Evolutionary conservation across 2,113 vertebrate genomes (phyloP).

Genomic region (Microtus montanus): DNA sequence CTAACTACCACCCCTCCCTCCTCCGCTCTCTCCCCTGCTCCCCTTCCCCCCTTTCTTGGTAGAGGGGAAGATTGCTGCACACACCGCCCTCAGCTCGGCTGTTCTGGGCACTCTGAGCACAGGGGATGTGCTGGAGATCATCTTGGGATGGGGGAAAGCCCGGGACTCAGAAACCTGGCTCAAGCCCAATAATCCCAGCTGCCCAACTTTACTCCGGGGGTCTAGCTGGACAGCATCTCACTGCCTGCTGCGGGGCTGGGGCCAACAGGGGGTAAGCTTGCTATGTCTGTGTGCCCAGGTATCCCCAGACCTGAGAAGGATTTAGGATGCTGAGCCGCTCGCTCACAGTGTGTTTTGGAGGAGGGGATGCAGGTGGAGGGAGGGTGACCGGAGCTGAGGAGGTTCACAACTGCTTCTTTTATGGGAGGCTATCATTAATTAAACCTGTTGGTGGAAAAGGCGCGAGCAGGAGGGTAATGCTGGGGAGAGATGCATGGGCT

Average conservation of each 20-base stretch:
- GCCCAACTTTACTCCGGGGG: conserved; percentile 64
- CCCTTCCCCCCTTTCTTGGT: conserved; percentile 57
- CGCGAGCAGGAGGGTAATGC: not conserved
- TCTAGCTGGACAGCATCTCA: conserved; percentile 58
- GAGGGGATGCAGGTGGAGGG: not conserved
- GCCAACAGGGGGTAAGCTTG: conserved; percentile 76
- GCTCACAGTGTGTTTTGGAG: conserved; percentile 30
- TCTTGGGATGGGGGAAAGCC: conserved; percentile 45
- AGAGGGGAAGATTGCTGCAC: conserved; percentile 73
- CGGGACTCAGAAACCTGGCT: conserved; percentile 47
- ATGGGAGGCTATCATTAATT: not conserved
- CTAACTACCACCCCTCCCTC: conserved; percentile 81
- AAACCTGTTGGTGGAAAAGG: conserved; percentile 58
- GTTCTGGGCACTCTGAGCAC: conserved; percentile 66
- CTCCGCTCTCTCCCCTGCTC: conserved; percentile 65
- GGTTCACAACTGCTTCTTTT: conserved; percentile 12
- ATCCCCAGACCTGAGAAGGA: not conserved
- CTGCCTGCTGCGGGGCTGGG: conserved; percentile 39
- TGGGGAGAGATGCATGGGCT: not conserved
- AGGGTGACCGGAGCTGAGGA: not conserved
- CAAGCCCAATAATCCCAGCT: conserved; percentile 25
- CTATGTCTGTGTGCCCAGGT: conserved; percentile 57
- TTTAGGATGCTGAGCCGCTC: conserved; percentile 16
- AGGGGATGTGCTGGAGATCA: conserved; percentile 71
- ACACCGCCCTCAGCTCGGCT: conserved; percentile 75